These are phyloP conservation scores for Ylistrum balloti DNA, from an alignment of 1,140 invertebrate species.

Conservation along the genomic window DNA sequence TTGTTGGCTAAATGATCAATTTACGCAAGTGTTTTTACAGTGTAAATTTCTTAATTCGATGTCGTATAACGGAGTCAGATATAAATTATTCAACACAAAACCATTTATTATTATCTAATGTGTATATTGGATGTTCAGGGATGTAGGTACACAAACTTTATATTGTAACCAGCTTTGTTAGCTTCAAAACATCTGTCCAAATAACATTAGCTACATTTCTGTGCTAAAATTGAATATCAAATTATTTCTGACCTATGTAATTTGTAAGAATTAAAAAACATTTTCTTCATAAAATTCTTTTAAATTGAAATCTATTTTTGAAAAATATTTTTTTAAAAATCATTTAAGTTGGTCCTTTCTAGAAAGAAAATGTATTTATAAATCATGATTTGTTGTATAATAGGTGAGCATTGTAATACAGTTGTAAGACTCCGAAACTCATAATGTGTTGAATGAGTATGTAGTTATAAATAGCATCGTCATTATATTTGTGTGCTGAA, in stretches of 20 bases:
- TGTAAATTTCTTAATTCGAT: conserved; percentile 22
- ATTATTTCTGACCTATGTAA: too few species aligned
- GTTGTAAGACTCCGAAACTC: neutral
- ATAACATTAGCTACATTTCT: neutral
- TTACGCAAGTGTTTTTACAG: conserved; percentile 19
- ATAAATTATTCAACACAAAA: conserved; percentile 1
- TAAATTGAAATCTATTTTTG: neutral
- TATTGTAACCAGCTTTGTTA: neutral
- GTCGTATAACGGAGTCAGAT: neutral
- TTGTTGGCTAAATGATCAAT: conserved; percentile 19
- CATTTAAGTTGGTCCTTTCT: neutral
- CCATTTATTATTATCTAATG: conserved; percentile 17
- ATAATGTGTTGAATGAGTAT: neutral
- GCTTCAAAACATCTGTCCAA: neutral
- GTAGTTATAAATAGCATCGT: neutral
- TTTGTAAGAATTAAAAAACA: neutral
- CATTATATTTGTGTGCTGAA: neutral
- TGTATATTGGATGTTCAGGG: neutral
- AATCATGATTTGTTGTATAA: neutral
- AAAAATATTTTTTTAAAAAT: neutral
- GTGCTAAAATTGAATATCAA: neutral
- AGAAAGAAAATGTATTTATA: neutral
- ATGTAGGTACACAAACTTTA: neutral
- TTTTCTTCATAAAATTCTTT: too few species aligned
- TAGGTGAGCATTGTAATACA: neutral